A percentile compares a stretch with the other conserved stretches of the same genome.
Evolutionary conservation across 2,888 invertebrate genomes (phyloP).

Genomic region (Pandemis cinnamomeana): DNA sequence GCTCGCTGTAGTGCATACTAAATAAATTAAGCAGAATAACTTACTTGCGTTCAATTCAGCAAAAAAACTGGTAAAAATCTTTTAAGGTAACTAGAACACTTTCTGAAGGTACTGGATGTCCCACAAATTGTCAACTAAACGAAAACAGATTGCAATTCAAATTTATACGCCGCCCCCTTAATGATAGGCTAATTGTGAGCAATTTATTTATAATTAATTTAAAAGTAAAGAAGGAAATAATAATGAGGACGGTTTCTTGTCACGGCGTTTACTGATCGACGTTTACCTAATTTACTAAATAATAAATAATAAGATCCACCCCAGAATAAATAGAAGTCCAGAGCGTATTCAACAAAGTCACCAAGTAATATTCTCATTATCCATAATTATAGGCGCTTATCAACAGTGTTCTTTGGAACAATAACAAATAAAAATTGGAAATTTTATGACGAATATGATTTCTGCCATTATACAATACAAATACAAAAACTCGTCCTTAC

Average conservation of each 20-base stretch:
- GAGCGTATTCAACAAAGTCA: not conserved
- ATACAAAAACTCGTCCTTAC: too few species aligned
- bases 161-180: not conserved
- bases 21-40: too few species aligned
- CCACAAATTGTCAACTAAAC: not conserved
- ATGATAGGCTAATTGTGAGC: slow-evolving; percentile 3
- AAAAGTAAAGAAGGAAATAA: not conserved
- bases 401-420: not conserved
- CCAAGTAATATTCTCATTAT: not conserved
- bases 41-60: too few species aligned
- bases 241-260: slow-evolving; percentile 4
- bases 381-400: not conserved
- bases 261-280: not conserved
- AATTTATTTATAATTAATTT: too few species aligned
- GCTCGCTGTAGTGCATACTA: too few species aligned
- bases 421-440: not conserved
- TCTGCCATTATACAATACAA: too few species aligned
- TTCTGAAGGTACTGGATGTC: not conserved
- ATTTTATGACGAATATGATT: not conserved
- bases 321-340: too few species aligned
- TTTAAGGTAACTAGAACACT: not conserved
- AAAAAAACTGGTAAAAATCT: too few species aligned
- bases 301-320: too few species aligned
- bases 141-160: not conserved
- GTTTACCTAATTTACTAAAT: too few species aligned